Conservation (phyloP, 2,797 vertebrate species). For the Selene dorsalis region DNA sequence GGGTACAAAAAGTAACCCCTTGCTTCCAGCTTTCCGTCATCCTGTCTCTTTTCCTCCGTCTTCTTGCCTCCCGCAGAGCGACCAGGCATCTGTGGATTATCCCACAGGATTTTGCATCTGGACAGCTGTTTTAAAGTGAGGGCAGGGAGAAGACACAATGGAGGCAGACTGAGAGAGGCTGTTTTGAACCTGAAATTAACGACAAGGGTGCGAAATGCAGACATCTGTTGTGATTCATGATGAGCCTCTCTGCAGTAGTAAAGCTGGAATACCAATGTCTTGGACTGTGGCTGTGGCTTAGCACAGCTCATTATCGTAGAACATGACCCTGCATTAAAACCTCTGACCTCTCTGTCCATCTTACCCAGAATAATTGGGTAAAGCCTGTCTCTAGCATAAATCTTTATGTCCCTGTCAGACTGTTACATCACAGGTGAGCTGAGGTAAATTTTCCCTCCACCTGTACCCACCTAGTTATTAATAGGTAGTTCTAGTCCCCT, state of each 20-base stretch:
- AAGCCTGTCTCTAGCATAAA: slow-evolving; percentile 8
- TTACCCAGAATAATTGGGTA: slow-evolving; percentile 21
- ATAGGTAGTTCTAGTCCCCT: slow-evolving; percentile 13
- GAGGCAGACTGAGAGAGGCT: neutral
- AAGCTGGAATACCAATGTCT: slow-evolving; percentile 33
- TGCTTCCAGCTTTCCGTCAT: slow-evolving; percentile 33
- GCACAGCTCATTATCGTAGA: slow-evolving; percentile 28
- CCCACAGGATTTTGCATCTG: slow-evolving; percentile 63
- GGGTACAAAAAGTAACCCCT: slow-evolving; percentile 32
- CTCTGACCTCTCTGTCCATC: slow-evolving; percentile 30
- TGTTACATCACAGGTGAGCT: slow-evolving; percentile 14
- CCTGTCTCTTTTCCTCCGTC: slow-evolving; percentile 33
- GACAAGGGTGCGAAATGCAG: slow-evolving; percentile 24
- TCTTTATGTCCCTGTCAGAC: slow-evolving; percentile 5
- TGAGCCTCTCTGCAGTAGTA: slow-evolving; percentile 12
- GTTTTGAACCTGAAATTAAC: slow-evolving; percentile 53
- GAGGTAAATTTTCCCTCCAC: neutral
- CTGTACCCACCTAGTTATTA: slow-evolving; percentile 17
- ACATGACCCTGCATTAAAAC: slow-evolving; percentile 35
- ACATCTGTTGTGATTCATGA: slow-evolving; percentile 27
- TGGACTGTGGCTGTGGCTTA: slow-evolving; percentile 13
- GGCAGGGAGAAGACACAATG: neutral
- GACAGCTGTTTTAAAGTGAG: slow-evolving; percentile 48
- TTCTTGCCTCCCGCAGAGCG: slow-evolving; percentile 29
- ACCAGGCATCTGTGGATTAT: slow-evolving; percentile 64